phyloP scores from a whole-genome alignment of 2,797 vertebrate genomes.

The Anas georgica region DNA sequence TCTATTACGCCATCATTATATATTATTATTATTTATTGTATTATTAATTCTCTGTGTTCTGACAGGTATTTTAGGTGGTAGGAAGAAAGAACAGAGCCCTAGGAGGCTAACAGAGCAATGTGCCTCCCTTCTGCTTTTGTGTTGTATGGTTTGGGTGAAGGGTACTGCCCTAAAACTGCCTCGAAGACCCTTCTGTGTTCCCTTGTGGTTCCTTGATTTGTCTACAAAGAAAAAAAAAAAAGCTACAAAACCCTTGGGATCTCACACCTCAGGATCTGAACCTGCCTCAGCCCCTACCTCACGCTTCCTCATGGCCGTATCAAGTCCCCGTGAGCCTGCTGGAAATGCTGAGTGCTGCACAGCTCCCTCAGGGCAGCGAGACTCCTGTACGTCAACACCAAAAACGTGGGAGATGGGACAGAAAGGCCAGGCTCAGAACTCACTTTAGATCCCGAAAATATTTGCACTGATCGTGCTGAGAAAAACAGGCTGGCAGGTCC shows the following conservation, averaged over 20 bases:
- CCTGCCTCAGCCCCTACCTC: not conserved
- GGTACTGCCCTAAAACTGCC: not conserved
- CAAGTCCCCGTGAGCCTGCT: not conserved
- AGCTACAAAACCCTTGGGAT: not conserved
- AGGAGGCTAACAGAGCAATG: not conserved
- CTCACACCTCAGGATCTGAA: not conserved
- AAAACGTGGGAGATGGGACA: accelerated
- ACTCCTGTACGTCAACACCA: not conserved
- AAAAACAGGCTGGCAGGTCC: not conserved
- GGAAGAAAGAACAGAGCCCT: not conserved
- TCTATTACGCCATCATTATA: not conserved
- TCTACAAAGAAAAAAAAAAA: not conserved
- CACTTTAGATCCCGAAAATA: not conserved
- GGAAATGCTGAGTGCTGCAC: not conserved
- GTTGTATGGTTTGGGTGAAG: not conserved
- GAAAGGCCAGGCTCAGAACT: not conserved
- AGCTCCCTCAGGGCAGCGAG: accelerated
- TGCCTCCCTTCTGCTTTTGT: not conserved
- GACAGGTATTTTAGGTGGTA: not conserved
- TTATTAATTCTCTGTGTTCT: not conserved
- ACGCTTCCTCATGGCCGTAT: accelerated
- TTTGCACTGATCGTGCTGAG: accelerated
- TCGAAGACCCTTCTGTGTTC: not conserved
- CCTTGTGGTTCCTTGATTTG: not conserved
- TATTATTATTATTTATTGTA: not conserved